phyloP scores from a whole-genome alignment of 2,888 invertebrate species.

The Apantesis nais region DNA sequence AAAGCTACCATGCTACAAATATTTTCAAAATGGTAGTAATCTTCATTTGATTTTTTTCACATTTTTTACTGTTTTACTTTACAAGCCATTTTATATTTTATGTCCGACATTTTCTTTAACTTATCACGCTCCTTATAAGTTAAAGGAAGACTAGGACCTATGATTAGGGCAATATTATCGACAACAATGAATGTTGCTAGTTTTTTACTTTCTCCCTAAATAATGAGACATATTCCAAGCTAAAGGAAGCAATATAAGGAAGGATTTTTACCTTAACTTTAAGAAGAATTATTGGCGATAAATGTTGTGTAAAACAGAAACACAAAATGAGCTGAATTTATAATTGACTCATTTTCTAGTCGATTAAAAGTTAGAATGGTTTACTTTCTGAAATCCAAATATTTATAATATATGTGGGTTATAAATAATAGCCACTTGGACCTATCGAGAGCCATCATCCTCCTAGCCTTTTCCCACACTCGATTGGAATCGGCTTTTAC shows the following conservation, averaged over 20 bases:
- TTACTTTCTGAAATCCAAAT: too few species aligned
- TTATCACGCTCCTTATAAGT: background rate
- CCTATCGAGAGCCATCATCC: too few species aligned
- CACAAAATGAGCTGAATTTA: too few species aligned
- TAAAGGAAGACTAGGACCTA: background rate
- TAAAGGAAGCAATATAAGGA: background rate
- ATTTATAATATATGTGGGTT: too few species aligned
- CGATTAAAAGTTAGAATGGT: too few species aligned
- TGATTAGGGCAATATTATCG: background rate
- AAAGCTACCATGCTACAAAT: slow-evolving; percentile 33
- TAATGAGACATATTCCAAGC: background rate
- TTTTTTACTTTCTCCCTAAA: background rate
- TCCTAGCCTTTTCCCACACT: too few species aligned
- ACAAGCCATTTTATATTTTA: background rate
- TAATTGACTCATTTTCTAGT: too few species aligned
- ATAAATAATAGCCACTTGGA: too few species aligned
- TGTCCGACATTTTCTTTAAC: background rate
- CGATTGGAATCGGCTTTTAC: too few species aligned
- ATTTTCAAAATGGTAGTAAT: slow-evolving; percentile 27
- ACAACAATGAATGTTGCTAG: background rate
- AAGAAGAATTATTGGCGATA: too few species aligned
- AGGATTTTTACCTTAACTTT: too few species aligned
- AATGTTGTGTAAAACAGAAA: too few species aligned
- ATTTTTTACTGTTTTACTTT: background rate
- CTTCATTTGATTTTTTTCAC: background rate